Percentiles rank a stretch among this genome's conserved stretches.
Evolutionary conservation across 23 tunicate genomes (phyloP).

Genomic region (Styela clava): DNA sequence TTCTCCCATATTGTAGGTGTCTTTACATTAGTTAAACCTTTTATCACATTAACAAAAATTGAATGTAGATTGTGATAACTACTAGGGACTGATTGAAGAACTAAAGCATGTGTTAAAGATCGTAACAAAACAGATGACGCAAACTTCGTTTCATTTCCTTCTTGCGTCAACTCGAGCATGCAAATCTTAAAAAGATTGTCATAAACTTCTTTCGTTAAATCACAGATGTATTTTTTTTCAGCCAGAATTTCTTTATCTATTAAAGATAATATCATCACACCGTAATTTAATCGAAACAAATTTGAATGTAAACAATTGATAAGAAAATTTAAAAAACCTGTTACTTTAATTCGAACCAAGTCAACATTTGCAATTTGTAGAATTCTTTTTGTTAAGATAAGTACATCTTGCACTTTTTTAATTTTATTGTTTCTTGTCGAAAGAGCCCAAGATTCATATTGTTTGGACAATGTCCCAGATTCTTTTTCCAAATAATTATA

Average conservation of each 20-base stretch:
- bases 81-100: not conserved
- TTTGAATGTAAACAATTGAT: not conserved
- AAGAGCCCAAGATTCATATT: not conserved
- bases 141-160: not conserved
- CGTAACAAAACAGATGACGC: not conserved
- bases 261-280: not conserved
- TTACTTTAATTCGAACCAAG: not conserved
- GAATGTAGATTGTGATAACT: not conserved
- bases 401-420: constrained; percentile 3
- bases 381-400: not conserved
- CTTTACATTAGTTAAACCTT: constrained; percentile 1
- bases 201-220: not conserved
- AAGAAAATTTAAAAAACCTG: not conserved
- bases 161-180: not conserved
- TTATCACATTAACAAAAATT: not conserved
- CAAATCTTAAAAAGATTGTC: not conserved
- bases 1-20: not conserved
- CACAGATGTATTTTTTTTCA: not conserved
- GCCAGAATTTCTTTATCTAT: not conserved
- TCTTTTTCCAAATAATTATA: not conserved
- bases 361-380: not conserved
- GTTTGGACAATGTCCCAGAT: not conserved
- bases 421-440: not conserved
- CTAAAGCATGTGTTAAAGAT: not conserved
- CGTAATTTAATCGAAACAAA: not conserved